Evolutionary conservation across 2,888 invertebrate species (phyloP), one percentile per base, ranked within the genome.

Genomic region (Bugula neritina): DNA sequence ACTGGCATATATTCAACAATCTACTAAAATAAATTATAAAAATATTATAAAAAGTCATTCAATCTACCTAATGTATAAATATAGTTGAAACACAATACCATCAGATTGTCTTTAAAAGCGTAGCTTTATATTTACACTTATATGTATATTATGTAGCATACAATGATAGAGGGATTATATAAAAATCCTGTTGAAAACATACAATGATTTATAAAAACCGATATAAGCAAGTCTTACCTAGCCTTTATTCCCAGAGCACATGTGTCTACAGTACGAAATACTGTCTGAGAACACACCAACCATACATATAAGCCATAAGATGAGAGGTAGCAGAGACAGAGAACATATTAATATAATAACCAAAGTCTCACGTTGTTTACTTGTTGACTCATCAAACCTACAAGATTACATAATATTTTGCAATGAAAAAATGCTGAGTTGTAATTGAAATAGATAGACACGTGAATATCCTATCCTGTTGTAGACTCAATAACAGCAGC

Each of bases 201-300:
- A n/a, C n/a, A n/a, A n/a, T n/a, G n/a, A n/a, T n/a, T n/a, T n/a
- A n/a, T n/a, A n/a, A n/a, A n/a, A n/a, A n/a, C n/a, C n/a, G n/a
- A n/a, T n/a, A n/a, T n/a, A n/a, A n/a, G n/a, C n/a, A n/a, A n/a
- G n/a, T n/a, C n/a, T n/a, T n/a, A n/a, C n/a, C n/a, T n/a, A n/a
- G n/a, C n/a, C n/a, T n/a, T n/a, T n/a, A n/a, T 55, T 17, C 5
- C n/a, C 31, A 5, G 63, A 63, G 31, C 63, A 63, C 31, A 63
- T 63, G 31, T 63, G 63, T 34, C 27, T 63, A 27, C 63, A 63
- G n/a, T 63, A 63, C 10, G 63, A 31, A n/a, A 63, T 63, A 31
- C 27, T 25, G 3, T 25, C 29, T 13, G 63, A 2, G n/a, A 34
- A 27, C 10, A 27, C 34, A 25, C 63, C 63, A 21, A 63, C 63